These are phyloP conservation scores for Archips xylosteana DNA, from an alignment of 2,888 invertebrate genomes.

Conservation along the genomic window DNA sequence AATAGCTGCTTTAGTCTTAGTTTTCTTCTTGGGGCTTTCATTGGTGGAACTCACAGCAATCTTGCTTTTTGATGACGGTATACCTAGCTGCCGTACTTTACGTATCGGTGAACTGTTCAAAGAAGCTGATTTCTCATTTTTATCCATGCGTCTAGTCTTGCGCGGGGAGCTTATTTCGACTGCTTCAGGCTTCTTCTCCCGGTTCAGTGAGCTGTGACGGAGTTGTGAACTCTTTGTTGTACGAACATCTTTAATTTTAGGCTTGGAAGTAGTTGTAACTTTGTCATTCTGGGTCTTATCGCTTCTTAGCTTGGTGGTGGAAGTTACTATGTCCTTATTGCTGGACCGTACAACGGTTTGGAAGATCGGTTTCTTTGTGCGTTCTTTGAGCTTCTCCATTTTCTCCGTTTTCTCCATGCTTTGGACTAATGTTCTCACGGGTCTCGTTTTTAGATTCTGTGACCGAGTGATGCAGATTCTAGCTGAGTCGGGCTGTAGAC, in stretches of 20 bases:
- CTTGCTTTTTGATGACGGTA: constrained; percentile 65
- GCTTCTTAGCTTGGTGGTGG: constrained; percentile 63
- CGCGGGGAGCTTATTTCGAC: constrained; percentile 76
- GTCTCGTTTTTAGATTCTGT: constrained; percentile 69
- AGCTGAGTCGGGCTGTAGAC: constrained; percentile 56
- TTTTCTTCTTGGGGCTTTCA: constrained; percentile 74
- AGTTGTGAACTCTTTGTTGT: constrained; percentile 71
- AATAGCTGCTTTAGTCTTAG: constrained; percentile 63
- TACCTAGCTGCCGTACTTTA: constrained; percentile 76
- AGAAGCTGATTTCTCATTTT: constrained; percentile 76
- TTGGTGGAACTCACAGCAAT: constrained; percentile 69
- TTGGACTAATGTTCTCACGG: constrained; percentile 66
- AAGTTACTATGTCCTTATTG: constrained; percentile 68
- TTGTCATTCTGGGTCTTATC: constrained; percentile 66
- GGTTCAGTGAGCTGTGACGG: constrained; percentile 76
- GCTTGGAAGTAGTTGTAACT: constrained; percentile 65
- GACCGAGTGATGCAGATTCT: constrained; percentile 71
- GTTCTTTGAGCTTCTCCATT: constrained; percentile 39
- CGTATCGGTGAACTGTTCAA: constrained; percentile 80
- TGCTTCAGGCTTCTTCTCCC: constrained; percentile 72
- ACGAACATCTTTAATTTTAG: constrained; percentile 65
- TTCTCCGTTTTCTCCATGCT: constrained; percentile 73
- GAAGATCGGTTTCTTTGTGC: constrained; percentile 75
- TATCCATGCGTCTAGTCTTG: constrained; percentile 78
- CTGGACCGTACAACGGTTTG: constrained; percentile 76